These are phyloP conservation scores for Amazona guildingii DNA, from an alignment of 2,113 vertebrate genomes.

Conservation along the genomic window DNA sequence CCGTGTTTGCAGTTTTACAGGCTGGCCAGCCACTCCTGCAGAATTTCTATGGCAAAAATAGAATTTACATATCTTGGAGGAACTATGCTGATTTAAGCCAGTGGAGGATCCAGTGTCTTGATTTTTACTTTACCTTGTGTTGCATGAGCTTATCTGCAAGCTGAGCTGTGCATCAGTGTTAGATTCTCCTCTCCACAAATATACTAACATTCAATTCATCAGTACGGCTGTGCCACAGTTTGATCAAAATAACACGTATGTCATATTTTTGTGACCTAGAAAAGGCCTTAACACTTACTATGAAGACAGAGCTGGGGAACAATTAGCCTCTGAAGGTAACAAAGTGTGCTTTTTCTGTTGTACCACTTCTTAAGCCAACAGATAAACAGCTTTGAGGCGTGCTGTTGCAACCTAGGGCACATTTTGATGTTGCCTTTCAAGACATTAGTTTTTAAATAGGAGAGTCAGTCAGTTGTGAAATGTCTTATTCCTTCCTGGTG, in stretches of 20 bases:
- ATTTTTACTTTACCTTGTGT: background rate
- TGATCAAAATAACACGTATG: background rate
- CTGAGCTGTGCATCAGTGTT: background rate
- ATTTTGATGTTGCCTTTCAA: background rate
- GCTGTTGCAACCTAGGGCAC: background rate
- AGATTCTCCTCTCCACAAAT: background rate
- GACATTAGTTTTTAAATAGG: background rate
- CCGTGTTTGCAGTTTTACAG: rapidly evolving
- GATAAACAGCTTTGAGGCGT: background rate
- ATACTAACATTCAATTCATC: background rate
- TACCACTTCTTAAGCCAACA: background rate
- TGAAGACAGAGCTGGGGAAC: background rate
- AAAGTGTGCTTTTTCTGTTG: background rate
- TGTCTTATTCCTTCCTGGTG: background rate
- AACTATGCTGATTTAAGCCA: background rate
- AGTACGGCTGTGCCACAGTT: background rate
- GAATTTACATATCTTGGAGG: background rate
- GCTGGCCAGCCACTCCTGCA: background rate
- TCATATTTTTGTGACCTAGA: background rate
- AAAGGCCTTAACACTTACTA: background rate
- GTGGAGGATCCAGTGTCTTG: background rate
- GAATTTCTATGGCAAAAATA: background rate
- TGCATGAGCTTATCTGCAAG: background rate
- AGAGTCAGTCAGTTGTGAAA: background rate
- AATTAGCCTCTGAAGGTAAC: background rate